Base-by-base conservation (phyloP, 2,888 invertebrate genomes). In the Andricus curvator region DNA sequence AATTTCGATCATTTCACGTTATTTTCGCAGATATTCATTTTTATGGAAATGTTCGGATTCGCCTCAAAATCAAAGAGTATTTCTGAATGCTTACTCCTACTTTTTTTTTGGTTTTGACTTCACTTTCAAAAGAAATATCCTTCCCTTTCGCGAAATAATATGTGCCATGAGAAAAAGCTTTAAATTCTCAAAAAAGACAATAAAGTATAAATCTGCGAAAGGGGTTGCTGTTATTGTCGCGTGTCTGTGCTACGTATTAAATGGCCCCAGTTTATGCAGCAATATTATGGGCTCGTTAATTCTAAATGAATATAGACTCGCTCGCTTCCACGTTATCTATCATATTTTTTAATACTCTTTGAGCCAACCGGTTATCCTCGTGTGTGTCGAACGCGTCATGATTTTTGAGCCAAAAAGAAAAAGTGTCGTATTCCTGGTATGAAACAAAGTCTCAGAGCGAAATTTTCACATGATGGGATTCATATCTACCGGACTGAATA, bases 271-370 rank as follows among this genome's bases (percentile, higher is more conserved):
- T 70, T 25, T 48, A 70, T 70, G 70, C 29, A 29, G 70, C 48
- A 70, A 48, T 25, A 70, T 70, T 51, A 70, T 51, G 29, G 48
- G 11, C 51, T 70, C 70, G 70, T 70, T 51, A 70, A 51, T 51
- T 70, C 29, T 17, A 70, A 51, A 70, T 20, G 51, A 70, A 25
- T 70, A 51, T 70, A 48, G 70, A 25, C 33, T 29, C 51, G 51
- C 51, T 48, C 5, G 70, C 51, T 70, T 51, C 20, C 22, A 70
- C 29, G 33, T 33, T 70, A 51, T 51, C 51, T 51, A 70, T 51
- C 51, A 17, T 25, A 29, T 29, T 4, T 4, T 51, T 70, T 70
- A 70, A 70, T 51, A 29, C 51, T 70, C 29, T 70, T 70, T 70
- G 51, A 48, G 22, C 29, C 13, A 25, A 29, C 48, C 9, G 25